Base-by-base conservation (phyloP, 2,888 invertebrate genomes). In the Arctia plantaginis region DNA sequence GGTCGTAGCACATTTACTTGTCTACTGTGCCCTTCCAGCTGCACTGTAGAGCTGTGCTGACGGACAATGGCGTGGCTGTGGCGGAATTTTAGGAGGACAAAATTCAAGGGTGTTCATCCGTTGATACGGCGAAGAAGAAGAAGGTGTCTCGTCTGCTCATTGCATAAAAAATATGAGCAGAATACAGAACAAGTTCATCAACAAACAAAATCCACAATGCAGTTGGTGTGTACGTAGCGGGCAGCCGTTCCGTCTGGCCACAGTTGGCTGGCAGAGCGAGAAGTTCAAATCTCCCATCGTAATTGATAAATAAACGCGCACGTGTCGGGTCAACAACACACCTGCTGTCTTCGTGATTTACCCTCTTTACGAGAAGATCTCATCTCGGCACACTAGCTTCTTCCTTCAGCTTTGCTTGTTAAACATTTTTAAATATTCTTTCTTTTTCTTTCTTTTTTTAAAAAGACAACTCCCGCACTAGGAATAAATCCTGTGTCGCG, bases 271-370 rank as follows among this genome's bases (percentile, higher is more conserved):
- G 74, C 91, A 93, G 95, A 95, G 93, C 96, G 95, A 90, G 94
- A 95, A 95, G 96, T 95, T 95, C 95, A 95, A 93, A 95, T 95
- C 95, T 95, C 92, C 90, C 83, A 77, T 83, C 85, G 93, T 95
- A 95, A 95, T 95, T 95, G 95, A 95, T 95, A 95, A 95, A 95
- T 94, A 95, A 95, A 93, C 91, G 89, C 82, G 91, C 94, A 93
- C 94, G 94, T 94, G 94, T 93, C 90, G 87, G 94, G 94, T 94
- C 94, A 94, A 92, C 94, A 94, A 92, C 85, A 84, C 81, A 91
- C 92, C 90, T 88, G 88, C 41, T 12, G 68, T 73, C 69, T 71
- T 39, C 65, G 71, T 71, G 71, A 44, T 71, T 71, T 65, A 71
- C 65, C 41, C 27, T 23, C 15, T 23, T 44, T 23, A 71, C 13